Percentiles rank a stretch among this genome's conserved stretches.
phyloP scores from a whole-genome alignment of 2,113 vertebrate genomes.

The Puffinus mauretanicus region DNA sequence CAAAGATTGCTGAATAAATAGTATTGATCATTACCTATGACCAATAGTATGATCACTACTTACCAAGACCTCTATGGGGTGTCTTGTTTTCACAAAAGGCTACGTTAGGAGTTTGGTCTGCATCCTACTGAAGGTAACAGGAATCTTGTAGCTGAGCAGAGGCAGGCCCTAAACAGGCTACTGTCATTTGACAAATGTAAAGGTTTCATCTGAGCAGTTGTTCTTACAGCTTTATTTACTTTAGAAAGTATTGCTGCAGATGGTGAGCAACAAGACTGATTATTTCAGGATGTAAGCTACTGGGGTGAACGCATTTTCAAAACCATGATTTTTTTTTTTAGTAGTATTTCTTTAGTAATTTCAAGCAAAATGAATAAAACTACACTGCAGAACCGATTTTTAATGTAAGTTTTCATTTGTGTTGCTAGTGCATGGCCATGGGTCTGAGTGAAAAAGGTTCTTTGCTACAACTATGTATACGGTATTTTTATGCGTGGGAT shows the following conservation, averaged over 20 bases:
- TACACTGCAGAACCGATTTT: not conserved
- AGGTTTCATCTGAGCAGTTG: not conserved
- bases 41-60: not conserved
- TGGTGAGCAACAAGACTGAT: not conserved
- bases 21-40: not conserved
- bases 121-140: not conserved
- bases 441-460: not conserved
- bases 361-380: not conserved
- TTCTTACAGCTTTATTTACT: conserved; percentile 12
- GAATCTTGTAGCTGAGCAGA: not conserved
- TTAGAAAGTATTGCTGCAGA: not conserved
- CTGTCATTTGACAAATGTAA: not conserved
- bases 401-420: not conserved
- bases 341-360: not conserved
- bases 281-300: not conserved
- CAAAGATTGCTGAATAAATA: not conserved
- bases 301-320: not conserved
- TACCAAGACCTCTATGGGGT: not conserved
- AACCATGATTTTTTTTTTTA: not conserved
- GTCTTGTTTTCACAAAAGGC: not conserved
- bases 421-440: not conserved
- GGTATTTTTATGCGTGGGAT: not conserved
- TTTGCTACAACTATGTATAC: not conserved
- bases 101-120: not conserved
- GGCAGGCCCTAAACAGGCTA: not conserved